phyloP scores from a whole-genome alignment of 1,140 invertebrate genomes.

The Nephotettix cincticeps region DNA sequence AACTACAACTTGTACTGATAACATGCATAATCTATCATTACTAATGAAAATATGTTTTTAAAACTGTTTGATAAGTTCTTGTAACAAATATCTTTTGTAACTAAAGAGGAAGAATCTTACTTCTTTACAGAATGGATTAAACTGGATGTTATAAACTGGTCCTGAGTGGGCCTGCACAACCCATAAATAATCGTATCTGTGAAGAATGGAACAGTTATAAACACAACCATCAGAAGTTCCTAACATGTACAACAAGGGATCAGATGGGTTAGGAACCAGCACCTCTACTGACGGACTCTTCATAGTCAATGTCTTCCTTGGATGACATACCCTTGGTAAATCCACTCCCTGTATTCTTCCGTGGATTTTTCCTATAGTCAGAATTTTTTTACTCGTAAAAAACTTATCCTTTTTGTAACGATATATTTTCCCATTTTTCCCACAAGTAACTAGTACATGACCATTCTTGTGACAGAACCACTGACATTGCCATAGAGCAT shows the following conservation, averaged over 20 bases:
- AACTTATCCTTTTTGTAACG: slow-evolving; percentile 5
- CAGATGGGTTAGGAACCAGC: slow-evolving; percentile 13
- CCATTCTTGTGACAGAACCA: not conserved
- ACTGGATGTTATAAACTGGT: slow-evolving; percentile 54
- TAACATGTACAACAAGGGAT: slow-evolving; percentile 18
- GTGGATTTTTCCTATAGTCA: not conserved
- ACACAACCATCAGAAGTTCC: slow-evolving; percentile 25
- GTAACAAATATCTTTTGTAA: too few relatives aligned
- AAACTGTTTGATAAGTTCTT: too few relatives aligned
- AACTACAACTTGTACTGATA: too few relatives aligned
- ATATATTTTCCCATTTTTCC: slow-evolving; percentile 16
- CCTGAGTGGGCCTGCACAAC: slow-evolving; percentile 54
- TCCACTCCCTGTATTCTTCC: slow-evolving; percentile 21
- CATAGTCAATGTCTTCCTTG: not conserved
- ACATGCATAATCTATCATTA: too few relatives aligned
- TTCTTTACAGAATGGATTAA: slow-evolving; percentile 56
- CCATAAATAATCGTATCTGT: slow-evolving; percentile 40
- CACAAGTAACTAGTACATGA: slow-evolving; percentile 18
- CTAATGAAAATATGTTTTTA: too few relatives aligned
- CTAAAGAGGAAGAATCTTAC: too few relatives aligned
- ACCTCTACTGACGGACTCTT: not conserved
- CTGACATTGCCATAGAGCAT: slow-evolving; percentile 14
- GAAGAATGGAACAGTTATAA: slow-evolving; percentile 44
- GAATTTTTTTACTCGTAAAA: slow-evolving; percentile 12
- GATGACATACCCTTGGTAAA: not conserved